phyloP scores from a whole-genome alignment of 2,113 vertebrate species.

The Macaca mulatta region DNA sequence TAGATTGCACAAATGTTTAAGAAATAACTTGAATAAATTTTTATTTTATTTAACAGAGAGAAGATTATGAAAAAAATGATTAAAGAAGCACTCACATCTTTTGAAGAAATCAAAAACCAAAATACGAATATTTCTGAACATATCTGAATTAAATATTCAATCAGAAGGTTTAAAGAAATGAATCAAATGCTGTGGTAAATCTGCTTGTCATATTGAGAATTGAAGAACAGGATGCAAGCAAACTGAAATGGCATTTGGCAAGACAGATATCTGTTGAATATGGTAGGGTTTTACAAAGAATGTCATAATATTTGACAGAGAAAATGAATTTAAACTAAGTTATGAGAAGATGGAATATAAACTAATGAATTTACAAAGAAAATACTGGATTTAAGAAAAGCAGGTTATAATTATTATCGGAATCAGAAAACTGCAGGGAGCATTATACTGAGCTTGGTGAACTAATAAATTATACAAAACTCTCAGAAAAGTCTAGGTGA shows the following conservation, averaged over 20 bases:
- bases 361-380: neutral
- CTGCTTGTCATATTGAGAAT: neutral
- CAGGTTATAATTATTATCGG: neutral
- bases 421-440: neutral
- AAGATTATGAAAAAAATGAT: neutral
- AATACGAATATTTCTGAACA: conserved; percentile 24
- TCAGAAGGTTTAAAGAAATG: neutral
- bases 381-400: neutral
- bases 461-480: neutral
- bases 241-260: neutral
- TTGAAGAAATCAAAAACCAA: neutral
- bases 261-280: neutral
- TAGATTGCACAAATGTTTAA: neutral
- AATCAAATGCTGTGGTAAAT: neutral
- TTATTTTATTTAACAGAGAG: neutral
- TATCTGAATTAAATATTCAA: neutral
- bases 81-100: neutral
- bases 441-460: neutral
- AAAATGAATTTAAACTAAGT: neutral
- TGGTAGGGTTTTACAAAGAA: conserved; percentile 15
- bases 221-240: neutral
- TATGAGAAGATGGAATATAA: neutral
- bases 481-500: neutral
- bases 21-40: neutral
- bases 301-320: neutral